Percentiles rank a stretch among this genome's conserved stretches.
phyloP scores from a whole-genome alignment of 2,888 invertebrate species.

The Cremastobaeus sp. region DNA sequence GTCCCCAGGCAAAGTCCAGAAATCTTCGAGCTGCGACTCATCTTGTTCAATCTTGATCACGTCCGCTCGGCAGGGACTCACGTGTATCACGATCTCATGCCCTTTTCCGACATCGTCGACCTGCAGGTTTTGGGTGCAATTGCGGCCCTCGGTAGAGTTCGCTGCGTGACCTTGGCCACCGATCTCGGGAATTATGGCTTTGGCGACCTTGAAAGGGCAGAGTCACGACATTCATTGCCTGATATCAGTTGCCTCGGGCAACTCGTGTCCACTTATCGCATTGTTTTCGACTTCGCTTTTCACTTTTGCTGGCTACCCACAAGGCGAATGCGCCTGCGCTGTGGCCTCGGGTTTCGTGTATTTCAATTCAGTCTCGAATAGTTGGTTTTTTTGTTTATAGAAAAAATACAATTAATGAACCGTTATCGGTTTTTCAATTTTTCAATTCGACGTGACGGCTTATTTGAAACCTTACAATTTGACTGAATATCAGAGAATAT shows the following conservation, averaged over 20 bases:
- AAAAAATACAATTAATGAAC: background rate
- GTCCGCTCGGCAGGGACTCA: constrained; percentile 78
- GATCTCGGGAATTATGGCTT: constrained; percentile 46
- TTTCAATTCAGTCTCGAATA: background rate
- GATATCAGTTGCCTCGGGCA: constrained; percentile 39
- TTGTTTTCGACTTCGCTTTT: constrained; percentile 44
- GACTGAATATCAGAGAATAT: background rate
- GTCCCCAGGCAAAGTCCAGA: constrained; percentile 78
- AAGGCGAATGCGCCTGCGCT: constrained; percentile 12
- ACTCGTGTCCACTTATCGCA: constrained; percentile 48
- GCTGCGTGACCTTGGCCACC: constrained; percentile 55
- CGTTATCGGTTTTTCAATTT: background rate
- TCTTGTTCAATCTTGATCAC: constrained; percentile 76
- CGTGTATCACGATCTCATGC: constrained; percentile 81
- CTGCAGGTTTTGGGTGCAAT: constrained; percentile 35
- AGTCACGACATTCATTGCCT: constrained; percentile 56
- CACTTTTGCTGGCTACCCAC: constrained; percentile 35
- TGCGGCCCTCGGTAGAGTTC: constrained; percentile 9
- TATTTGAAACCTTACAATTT: background rate
- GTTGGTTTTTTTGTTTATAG: too few relatives aligned
- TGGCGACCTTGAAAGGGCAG: constrained; percentile 55
- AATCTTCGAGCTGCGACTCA: constrained; percentile 73
- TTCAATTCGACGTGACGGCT: background rate
- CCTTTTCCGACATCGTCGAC: constrained; percentile 53
- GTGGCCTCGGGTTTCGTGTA: background rate